Evolutionary conservation across 2,113 vertebrate species (phyloP).

Genomic region (Rhinichthys klamathensis): DNA sequence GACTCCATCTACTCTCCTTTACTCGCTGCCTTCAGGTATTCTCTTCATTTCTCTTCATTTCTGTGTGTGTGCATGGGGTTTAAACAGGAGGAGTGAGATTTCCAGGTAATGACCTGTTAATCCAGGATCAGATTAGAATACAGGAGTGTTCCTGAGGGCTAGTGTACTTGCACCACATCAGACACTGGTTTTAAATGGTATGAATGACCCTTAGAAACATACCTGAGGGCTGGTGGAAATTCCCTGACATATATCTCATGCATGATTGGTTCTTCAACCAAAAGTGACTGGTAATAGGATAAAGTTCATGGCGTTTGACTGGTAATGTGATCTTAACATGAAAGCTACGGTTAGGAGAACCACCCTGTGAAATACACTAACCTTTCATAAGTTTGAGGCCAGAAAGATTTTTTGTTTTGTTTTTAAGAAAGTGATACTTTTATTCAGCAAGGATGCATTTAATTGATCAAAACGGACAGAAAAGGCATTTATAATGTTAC

Average conservation of each 20-base stretch:
- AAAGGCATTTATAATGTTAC: too few relatives aligned
- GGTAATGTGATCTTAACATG: neutral
- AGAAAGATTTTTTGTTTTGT: too few relatives aligned
- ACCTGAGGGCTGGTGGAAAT: neutral
- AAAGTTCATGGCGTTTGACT: neutral
- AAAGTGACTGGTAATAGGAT: neutral
- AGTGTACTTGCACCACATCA: neutral
- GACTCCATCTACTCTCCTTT: conserved; percentile 96
- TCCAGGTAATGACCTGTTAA: conserved; percentile 26
- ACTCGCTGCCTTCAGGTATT: conserved; percentile 95
- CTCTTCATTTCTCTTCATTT: neutral
- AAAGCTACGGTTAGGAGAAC: neutral
- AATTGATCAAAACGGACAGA: too few relatives aligned
- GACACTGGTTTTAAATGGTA: neutral
- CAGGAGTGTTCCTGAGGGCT: neutral
- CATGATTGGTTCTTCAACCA: neutral
- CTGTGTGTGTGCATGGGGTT: neutral
- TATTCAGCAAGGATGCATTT: too few relatives aligned
- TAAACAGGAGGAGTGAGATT: neutral
- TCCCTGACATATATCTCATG: neutral
- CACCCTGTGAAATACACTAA: neutral
- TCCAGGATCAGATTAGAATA: conserved; percentile 35
- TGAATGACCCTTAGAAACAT: neutral
- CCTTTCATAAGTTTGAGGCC: neutral
- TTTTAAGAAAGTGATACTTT: too few relatives aligned